Evolutionary conservation across 2,113 vertebrate genomes (phyloP), one percentile per base, ranked within the genome.

Genomic region (Gorsachius goisagi): DNA sequence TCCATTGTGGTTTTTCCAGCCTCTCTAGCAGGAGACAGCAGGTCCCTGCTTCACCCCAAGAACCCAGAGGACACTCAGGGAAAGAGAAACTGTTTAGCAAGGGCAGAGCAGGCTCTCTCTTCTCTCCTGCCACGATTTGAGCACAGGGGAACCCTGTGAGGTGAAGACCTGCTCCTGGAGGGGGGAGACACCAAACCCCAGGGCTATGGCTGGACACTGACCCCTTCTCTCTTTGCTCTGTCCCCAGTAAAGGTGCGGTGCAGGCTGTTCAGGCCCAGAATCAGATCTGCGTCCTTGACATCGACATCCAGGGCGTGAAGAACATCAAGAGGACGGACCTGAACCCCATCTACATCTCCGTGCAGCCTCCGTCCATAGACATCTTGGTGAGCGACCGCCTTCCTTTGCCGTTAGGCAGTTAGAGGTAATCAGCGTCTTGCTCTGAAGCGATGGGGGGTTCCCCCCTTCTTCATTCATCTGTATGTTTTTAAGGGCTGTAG

Each of bases 301-400:
- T 99, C 2, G 99, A 99, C 97, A 99, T 99, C 98, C 99, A 99
- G 97, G 99, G 99, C 0, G 99, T 99, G 92, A 99, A 96, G 82
- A 99, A 98, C 98, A 99, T 99, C 92, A 99, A 99, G 97, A 97
- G 56, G 91, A 99, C 99, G 0, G 98, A 99, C 72, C 98, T 99
- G 81, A 97, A 89, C 47, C 99, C 99, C 69, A 98, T 99, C 96
- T 99, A 99, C 96, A 98, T 99, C 97, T 99, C 98, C 1, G 98
- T 99, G 96, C 99, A 99, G 95, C 98, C 99, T 0, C 99, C 99
- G 0, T 99, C 99, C 16, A 97, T 99, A 68, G 98, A 97, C 2
- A 89, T 98, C 84, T 96, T 99, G 98, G 99, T 99, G 97, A 97
- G 98, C 94, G 39, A 83, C 53, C 23, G 23, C n/a, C 93, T 89